phyloP scores from a whole-genome alignment of 1,140 invertebrate genomes.

The Chelonus insularis region DNA sequence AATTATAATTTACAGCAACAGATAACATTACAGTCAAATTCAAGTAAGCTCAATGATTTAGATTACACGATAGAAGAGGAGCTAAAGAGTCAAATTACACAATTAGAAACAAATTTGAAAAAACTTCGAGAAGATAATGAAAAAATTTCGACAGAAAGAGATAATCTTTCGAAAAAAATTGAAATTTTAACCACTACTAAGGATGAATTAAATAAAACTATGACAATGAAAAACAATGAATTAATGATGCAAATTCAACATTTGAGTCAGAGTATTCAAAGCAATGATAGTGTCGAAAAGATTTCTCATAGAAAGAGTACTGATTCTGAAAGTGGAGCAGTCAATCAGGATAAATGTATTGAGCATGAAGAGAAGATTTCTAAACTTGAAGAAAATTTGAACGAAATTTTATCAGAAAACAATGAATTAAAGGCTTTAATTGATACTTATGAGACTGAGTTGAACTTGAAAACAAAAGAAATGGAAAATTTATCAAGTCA shows the following conservation, averaged over 20 bases:
- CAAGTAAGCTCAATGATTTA: conserved; percentile 66
- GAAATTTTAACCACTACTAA: conserved; percentile 78
- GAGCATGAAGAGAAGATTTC: conserved; percentile 17
- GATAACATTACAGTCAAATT: conserved; percentile 59
- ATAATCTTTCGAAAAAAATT: conserved; percentile 69
- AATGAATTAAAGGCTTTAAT: conserved; percentile 33
- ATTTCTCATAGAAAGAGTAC: too few species aligned
- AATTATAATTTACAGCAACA: conserved; percentile 66
- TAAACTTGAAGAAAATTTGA: conserved; percentile 53
- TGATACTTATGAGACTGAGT: background rate
- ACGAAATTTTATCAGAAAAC: conserved; percentile 46
- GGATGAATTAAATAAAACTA: conserved; percentile 73
- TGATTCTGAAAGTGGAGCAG: too few species aligned
- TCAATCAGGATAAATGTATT: conserved; percentile 22
- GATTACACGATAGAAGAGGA: conserved; percentile 78
- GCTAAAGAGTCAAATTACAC: conserved; percentile 67
- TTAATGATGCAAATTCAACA: conserved; percentile 64
- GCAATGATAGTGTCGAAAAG: conserved; percentile 36
- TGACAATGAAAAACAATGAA: conserved; percentile 71
- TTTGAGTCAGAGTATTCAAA: conserved; percentile 38
- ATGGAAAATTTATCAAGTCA: background rate
- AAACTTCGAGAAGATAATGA: conserved; percentile 64
- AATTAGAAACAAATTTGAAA: conserved; percentile 67
- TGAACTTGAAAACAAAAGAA: conserved; percentile 15
- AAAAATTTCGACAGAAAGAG: conserved; percentile 68